These are phyloP conservation scores for Myotis pilosus DNA, from an alignment of 2,797 vertebrate species.

Conservation along the genomic window DNA sequence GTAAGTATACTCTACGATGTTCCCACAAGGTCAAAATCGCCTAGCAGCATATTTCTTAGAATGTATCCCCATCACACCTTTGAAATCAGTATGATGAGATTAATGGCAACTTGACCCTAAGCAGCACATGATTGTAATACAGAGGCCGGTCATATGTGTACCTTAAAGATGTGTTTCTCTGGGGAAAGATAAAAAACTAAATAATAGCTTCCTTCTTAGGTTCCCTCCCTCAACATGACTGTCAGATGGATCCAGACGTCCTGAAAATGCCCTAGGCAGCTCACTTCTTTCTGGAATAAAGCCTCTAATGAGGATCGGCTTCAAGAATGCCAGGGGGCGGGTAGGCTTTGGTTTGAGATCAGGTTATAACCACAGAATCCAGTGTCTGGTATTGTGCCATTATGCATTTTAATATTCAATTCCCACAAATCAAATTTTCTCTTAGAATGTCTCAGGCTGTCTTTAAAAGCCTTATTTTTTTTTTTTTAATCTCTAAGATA, in stretches of 20 bases:
- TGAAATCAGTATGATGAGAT: too few species aligned
- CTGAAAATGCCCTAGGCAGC: neutral
- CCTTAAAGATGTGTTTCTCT: neutral
- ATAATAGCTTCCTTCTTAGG: neutral
- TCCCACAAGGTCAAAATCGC: neutral
- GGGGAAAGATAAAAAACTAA: neutral
- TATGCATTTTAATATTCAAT: neutral
- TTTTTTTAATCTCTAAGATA: conserved; percentile 2
- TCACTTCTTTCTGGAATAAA: neutral
- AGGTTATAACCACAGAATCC: neutral
- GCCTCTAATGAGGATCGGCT: neutral
- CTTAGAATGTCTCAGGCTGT: neutral
- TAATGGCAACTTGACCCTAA: neutral
- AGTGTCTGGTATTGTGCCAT: neutral
- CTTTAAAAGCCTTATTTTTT: neutral
- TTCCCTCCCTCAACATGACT: neutral
- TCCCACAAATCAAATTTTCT: conserved; percentile 1
- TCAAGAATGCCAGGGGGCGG: neutral
- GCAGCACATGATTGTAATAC: neutral
- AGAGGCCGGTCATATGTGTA: neutral
- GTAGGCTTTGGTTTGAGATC: neutral
- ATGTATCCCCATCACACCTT: neutral
- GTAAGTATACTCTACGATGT: neutral
- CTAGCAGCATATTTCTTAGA: neutral
- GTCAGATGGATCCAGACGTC: neutral